Evolutionary conservation across 2,113 vertebrate genomes (phyloP).

Genomic region (Mesoclemmys tuberculata): DNA sequence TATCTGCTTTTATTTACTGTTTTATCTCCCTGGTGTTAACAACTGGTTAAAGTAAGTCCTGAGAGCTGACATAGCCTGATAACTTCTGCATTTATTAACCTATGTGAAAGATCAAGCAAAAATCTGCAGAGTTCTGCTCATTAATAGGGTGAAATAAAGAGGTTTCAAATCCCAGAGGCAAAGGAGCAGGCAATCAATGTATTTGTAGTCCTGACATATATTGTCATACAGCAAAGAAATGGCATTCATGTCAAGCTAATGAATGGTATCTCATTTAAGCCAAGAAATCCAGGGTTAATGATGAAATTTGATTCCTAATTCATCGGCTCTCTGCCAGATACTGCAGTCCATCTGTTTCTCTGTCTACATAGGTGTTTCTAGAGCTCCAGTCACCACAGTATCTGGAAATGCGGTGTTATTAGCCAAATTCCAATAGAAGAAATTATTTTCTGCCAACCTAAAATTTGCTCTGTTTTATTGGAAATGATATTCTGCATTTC

Average conservation of each 20-base stretch:
- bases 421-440: neutral
- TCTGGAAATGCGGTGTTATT: neutral
- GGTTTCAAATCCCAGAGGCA: conserved; percentile 41
- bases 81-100: conserved; percentile 42
- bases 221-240: neutral
- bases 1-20: conserved; percentile 30
- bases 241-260: conserved; percentile 29
- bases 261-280: conserved; percentile 37
- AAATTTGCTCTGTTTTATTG: neutral
- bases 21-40: conserved; percentile 14
- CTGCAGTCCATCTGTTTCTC: neutral
- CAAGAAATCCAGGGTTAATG: conserved; percentile 57
- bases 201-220: conserved; percentile 58
- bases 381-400: conserved; percentile 1
- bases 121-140: conserved; percentile 34
- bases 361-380: conserved; percentile 25
- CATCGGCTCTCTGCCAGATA: conserved; percentile 35
- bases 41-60: conserved; percentile 34
- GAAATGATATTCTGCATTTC: neutral
- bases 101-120: conserved; percentile 48
- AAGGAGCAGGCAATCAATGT: conserved; percentile 38
- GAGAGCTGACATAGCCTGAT: conserved; percentile 32
- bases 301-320: conserved; percentile 55
- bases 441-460: neutral
- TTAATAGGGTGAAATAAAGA: conserved; percentile 34